Conservation (phyloP, 2,888 invertebrate genomes). For the Blera fallax region DNA sequence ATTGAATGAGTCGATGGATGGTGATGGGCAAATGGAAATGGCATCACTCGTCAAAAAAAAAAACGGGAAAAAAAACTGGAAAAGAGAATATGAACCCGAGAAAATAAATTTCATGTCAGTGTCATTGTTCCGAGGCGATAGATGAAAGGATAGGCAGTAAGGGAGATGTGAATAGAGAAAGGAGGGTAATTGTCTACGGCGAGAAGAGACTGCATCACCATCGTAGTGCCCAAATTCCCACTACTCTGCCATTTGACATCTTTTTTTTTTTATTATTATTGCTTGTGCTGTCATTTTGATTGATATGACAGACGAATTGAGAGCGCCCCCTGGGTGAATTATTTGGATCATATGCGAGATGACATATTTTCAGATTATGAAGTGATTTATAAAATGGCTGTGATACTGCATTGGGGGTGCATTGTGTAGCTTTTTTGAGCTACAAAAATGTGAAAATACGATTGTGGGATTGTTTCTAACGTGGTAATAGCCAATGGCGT, state of each 20-base stretch:
- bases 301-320: conserved; percentile 55
- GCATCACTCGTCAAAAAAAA: neutral
- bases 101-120: conserved; percentile 52
- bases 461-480: no score
- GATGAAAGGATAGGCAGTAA: conserved; percentile 4
- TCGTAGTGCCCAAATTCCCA: conserved; percentile 4
- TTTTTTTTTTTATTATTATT: neutral
- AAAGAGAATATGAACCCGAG: neutral
- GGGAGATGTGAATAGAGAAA: neutral
- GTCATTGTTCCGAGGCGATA: conserved; percentile 21
- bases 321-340: conserved; percentile 41
- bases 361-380: conserved; percentile 31
- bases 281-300: conserved; percentile 46
- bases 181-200: neutral
- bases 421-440: no score
- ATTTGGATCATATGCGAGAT: conserved; percentile 27
- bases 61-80: no score
- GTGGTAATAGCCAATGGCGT: no score
- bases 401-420: no score
- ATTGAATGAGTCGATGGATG: conserved; percentile 54
- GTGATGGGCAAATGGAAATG: conserved; percentile 55
- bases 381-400: conserved; percentile 26
- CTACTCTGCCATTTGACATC: conserved; percentile 2
- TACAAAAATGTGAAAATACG: no score
- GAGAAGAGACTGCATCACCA: conserved; percentile 25